Conservation (phyloP, 2,113 vertebrate species). For the Lophotis ruficrista region DNA sequence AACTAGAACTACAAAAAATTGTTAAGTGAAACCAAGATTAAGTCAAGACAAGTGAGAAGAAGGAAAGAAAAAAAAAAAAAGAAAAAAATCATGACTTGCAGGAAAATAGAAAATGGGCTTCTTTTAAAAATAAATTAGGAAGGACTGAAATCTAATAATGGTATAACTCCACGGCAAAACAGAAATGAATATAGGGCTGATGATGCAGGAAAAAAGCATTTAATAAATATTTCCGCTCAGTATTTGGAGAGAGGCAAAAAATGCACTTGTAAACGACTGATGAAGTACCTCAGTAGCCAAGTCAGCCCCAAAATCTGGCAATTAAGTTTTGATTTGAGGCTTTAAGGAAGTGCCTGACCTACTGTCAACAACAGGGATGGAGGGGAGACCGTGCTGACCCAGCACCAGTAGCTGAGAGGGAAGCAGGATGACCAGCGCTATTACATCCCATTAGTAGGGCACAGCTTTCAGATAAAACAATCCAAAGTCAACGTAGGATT, state of each 20-base stretch:
- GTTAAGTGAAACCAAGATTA: neutral
- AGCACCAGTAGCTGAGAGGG: neutral
- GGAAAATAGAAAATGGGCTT: neutral
- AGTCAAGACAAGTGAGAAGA: neutral
- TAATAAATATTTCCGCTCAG: neutral
- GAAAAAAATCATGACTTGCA: neutral
- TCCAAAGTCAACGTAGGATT: neutral
- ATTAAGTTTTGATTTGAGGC: rapidly evolving
- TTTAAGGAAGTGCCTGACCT: neutral
- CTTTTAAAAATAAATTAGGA: neutral
- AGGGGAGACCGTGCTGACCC: rapidly evolving
- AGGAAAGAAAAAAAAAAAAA: neutral
- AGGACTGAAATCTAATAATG: neutral
- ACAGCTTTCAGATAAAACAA: neutral
- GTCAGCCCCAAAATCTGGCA: neutral
- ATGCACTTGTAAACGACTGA: neutral
- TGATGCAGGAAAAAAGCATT: neutral
- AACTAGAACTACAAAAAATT: neutral
- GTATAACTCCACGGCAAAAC: neutral
- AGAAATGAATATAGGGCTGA: neutral
- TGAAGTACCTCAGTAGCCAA: neutral
- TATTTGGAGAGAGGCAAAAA: neutral
- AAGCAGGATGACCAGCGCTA: neutral
- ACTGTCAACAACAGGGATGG: neutral
- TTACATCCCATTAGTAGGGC: neutral